phyloP scores from a whole-genome alignment of 2,888 invertebrate genomes.

The Noctua janthina region DNA sequence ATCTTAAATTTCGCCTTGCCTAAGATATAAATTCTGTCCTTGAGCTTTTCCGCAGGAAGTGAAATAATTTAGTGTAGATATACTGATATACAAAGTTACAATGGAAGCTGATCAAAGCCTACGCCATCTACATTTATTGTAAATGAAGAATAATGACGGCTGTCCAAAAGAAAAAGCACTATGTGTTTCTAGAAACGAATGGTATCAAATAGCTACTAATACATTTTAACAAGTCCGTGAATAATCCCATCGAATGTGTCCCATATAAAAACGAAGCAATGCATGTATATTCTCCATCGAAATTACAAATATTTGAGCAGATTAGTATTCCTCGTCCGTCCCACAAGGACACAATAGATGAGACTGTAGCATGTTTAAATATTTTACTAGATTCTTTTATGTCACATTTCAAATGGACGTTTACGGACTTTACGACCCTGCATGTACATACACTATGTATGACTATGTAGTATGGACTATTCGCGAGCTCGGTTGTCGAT shows the following conservation, averaged over 20 bases:
- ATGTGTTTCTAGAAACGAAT: not conserved
- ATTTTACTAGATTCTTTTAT: constrained; percentile 72
- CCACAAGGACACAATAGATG: constrained; percentile 59
- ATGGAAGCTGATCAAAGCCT: too few species aligned
- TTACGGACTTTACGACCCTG: constrained; percentile 68
- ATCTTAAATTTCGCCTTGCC: not conserved
- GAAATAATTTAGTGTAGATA: not conserved
- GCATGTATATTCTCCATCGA: constrained; percentile 33
- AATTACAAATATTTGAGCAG: constrained; percentile 43
- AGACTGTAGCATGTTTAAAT: constrained; percentile 64
- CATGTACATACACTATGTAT: constrained; percentile 50
- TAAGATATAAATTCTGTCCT: not conserved
- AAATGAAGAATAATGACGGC: not conserved
- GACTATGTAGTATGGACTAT: constrained; percentile 33
- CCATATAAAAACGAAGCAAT: constrained; percentile 13
- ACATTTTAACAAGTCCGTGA: not conserved
- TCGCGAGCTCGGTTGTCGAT: constrained; percentile 18
- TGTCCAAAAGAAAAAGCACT: not conserved
- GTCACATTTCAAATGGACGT: constrained; percentile 67
- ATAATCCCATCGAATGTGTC: constrained; percentile 11
- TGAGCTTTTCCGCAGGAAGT: not conserved
- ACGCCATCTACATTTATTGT: too few species aligned
- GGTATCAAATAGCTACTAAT: not conserved
- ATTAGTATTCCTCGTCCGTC: constrained; percentile 59
- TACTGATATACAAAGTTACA: not conserved